A percentile compares a stretch with the other conserved stretches of the same genome.
Conservation (phyloP, 2,888 invertebrate genomes). For the Eilema caniola region DNA sequence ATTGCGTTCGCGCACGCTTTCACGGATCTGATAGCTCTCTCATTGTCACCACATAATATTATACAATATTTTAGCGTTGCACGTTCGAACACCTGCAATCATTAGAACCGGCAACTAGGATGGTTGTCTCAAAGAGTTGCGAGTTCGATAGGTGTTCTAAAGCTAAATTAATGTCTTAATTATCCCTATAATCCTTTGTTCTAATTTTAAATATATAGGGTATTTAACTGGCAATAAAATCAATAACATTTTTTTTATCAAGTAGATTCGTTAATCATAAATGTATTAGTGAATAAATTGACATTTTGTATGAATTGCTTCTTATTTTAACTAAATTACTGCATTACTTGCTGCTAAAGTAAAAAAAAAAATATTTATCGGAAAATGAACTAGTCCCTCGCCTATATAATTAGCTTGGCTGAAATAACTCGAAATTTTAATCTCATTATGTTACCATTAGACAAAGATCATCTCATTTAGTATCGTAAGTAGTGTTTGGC, state of each 20-base stretch:
- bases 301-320: neutral
- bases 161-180: conserved; percentile 16
- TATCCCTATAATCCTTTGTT: neutral
- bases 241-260: neutral
- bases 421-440: conserved; percentile 43
- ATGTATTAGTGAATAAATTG: neutral
- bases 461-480: conserved; percentile 57
- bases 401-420: conserved; percentile 24
- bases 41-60: conserved; percentile 45
- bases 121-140: neutral
- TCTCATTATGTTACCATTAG: conserved; percentile 49
- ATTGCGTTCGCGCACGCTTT: conserved; percentile 45
- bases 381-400: conserved; percentile 8
- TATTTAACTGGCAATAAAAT: neutral
- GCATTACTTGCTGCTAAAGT: neutral
- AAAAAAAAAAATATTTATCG: neutral
- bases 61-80: conserved; percentile 25
- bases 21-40: conserved; percentile 68
- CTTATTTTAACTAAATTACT: neutral
- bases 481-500: conserved; percentile 59
- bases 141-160: neutral
- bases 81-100: neutral
- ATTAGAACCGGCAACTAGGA: neutral
- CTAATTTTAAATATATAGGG: neutral
- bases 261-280: neutral